Evolutionary conservation across 2,113 vertebrate genomes (phyloP).

Genomic region (Limnothrissa miodon): DNA sequence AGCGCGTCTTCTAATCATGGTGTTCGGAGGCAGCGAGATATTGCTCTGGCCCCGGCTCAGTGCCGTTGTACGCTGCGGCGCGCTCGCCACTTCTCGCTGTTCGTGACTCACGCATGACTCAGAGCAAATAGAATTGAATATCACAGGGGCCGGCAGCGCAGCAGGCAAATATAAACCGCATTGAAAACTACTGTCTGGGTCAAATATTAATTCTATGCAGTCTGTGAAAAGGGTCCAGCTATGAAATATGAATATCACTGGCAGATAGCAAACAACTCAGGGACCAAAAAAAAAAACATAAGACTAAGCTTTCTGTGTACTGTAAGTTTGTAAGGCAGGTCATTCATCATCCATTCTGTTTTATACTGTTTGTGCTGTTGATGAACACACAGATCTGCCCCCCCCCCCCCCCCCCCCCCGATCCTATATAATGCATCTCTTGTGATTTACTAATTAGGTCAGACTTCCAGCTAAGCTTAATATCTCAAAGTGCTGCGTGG

Average conservation of each 20-base stretch:
- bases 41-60: too few relatives aligned
- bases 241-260: slow-evolving; percentile 32
- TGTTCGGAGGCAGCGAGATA: not conserved
- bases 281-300: not conserved
- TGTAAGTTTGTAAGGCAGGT: not conserved
- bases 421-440: slow-evolving; percentile 30
- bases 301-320: not conserved
- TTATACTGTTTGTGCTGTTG: slow-evolving; percentile 28
- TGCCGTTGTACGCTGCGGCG: too few relatives aligned
- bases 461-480: slow-evolving; percentile 21
- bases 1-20: not conserved
- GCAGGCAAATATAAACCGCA: slow-evolving; percentile 20
- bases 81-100: not conserved
- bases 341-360: slow-evolving; percentile 42
- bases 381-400: slow-evolving; percentile 20
- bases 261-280: not conserved
- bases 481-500: slow-evolving; percentile 18
- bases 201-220: slow-evolving; percentile 22
- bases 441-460: slow-evolving; percentile 32
- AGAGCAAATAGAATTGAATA: slow-evolving; percentile 26
- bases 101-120: slow-evolving; percentile 14
- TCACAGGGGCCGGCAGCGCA: slow-evolving; percentile 18
- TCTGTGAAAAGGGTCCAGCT: slow-evolving; percentile 22
- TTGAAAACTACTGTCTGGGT: slow-evolving; percentile 15
- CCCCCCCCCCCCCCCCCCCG: too few relatives aligned